Conservation (phyloP, 1,140 invertebrate genomes). For the Platorchestia sp. region DNA sequence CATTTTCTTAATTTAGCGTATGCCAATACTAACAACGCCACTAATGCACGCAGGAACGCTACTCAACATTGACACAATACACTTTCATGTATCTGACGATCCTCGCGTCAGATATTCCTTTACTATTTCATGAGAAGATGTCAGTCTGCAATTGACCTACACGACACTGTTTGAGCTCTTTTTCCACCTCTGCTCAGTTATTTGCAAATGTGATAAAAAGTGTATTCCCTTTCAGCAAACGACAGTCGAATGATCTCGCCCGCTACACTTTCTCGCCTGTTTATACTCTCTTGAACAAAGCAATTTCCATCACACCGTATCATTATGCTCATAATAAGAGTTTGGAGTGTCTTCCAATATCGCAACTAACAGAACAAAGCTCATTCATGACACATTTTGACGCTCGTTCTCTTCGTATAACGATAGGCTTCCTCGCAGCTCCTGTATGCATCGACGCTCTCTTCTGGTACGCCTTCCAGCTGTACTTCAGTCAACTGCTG, state of each 20-base stretch:
- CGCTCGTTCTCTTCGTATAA: not conserved
- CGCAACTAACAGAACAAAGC: not conserved
- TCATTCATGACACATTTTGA: not conserved
- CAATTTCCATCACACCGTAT: not conserved
- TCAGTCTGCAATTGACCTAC: too few relatives aligned
- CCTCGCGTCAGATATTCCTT: too few relatives aligned
- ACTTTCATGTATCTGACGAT: too few relatives aligned
- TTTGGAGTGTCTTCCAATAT: not conserved
- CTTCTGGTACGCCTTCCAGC: not conserved
- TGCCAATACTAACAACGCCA: too few relatives aligned
- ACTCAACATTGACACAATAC: too few relatives aligned
- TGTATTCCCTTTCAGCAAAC: not conserved
- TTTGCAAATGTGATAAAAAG: too few relatives aligned
- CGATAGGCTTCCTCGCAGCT: not conserved
- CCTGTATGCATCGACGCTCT: not conserved
- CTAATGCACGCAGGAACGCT: too few relatives aligned
- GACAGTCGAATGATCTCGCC: not conserved
- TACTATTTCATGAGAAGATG: too few relatives aligned
- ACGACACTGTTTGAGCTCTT: too few relatives aligned
- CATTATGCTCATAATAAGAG: not conserved
- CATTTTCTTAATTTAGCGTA: too few relatives aligned
- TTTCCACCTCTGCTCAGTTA: too few relatives aligned
- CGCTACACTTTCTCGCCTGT: not conserved
- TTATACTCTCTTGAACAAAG: not conserved
- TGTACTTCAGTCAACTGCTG: not conserved